Conservation (phyloP, 2,797 vertebrate genomes). For the Lepidocolaptes lacrymiger region DNA sequence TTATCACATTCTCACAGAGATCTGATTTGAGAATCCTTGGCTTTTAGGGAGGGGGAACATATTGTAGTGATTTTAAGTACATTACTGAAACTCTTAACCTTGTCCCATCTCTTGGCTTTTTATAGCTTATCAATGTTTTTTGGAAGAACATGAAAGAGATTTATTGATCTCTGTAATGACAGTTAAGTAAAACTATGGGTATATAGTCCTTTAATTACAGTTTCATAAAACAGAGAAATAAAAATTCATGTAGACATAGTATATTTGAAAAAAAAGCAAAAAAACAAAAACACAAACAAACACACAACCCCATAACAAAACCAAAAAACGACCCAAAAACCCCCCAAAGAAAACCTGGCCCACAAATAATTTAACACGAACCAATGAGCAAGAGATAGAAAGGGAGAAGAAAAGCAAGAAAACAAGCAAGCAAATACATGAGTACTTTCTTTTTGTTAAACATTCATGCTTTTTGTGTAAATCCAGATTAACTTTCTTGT, state of each 20-base stretch:
- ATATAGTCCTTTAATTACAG: neutral
- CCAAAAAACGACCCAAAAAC: neutral
- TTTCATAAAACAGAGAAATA: neutral
- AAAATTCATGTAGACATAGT: neutral
- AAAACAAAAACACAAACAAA: no score
- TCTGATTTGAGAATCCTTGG: neutral
- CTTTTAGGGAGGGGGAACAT: neutral
- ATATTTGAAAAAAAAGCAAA: neutral
- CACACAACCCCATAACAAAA: neutral
- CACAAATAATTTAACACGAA: neutral
- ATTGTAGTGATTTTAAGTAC: neutral
- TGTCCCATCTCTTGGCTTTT: neutral
- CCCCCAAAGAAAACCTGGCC: neutral
- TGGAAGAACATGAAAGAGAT: neutral
- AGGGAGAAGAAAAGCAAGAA: neutral
- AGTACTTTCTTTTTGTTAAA: neutral
- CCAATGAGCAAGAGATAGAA: neutral
- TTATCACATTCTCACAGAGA: neutral
- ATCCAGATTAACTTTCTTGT: constrained; percentile 4
- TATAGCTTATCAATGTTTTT: neutral
- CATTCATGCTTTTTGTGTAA: neutral
- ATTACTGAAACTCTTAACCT: neutral
- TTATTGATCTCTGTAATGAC: neutral
- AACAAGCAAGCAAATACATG: neutral
- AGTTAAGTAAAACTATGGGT: neutral